Evolutionary conservation across 2,888 invertebrate species (phyloP).

Genomic region (Lordiphosa fenestrarum): DNA sequence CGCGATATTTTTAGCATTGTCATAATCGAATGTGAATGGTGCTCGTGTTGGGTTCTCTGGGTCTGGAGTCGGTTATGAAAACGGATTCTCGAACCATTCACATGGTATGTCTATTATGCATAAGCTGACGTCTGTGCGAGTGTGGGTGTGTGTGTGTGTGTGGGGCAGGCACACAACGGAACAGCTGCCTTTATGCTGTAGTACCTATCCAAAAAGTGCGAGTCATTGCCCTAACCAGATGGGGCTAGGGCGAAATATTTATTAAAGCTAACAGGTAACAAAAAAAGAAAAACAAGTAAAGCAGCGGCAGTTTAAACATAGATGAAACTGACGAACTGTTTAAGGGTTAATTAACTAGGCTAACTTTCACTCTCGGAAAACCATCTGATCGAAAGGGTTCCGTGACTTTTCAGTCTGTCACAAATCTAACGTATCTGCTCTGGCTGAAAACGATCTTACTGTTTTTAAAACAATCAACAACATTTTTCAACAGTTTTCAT

Average conservation of each 20-base stretch:
- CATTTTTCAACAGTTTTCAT: too few relatives aligned
- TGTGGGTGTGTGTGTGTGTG: slow-evolving; percentile 6
- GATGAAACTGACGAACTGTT: background rate
- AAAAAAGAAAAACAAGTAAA: too few relatives aligned
- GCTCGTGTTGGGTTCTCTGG: slow-evolving; percentile 21
- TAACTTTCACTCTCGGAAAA: too few relatives aligned
- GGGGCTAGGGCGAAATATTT: background rate
- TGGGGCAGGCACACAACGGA: slow-evolving; percentile 36
- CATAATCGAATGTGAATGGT: slow-evolving; percentile 52
- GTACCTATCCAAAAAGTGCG: slow-evolving; percentile 28
- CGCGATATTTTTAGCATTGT: slow-evolving; percentile 65
- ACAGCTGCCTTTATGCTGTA: slow-evolving; percentile 59
- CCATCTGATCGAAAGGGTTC: too few relatives aligned
- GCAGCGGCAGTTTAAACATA: too few relatives aligned
- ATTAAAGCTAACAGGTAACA: background rate
- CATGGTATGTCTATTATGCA: slow-evolving; percentile 59
- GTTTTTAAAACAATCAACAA: too few relatives aligned
- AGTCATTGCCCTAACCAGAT: slow-evolving; percentile 29
- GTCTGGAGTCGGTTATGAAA: slow-evolving; percentile 30
- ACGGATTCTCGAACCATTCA: slow-evolving; percentile 36
- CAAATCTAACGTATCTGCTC: too few relatives aligned
- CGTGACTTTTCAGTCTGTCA: too few relatives aligned
- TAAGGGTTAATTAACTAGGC: too few relatives aligned
- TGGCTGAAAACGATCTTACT: too few relatives aligned
- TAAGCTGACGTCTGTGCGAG: slow-evolving; percentile 24